Base-by-base conservation (phyloP, 2,888 invertebrate genomes). In the Polia nebulosa region DNA sequence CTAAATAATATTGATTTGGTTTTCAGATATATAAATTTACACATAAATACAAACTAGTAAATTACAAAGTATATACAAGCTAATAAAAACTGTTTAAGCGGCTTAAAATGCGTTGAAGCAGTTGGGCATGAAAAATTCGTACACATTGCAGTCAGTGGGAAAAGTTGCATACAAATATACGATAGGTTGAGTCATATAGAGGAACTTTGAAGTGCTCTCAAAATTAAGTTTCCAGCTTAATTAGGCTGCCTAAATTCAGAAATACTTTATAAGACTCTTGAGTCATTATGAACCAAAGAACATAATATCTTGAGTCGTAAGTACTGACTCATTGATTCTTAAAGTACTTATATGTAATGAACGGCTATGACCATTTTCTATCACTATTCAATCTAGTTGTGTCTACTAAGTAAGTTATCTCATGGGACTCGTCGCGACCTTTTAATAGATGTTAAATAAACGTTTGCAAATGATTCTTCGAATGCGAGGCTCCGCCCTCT, bases 381-480 rank as follows among this genome's bases (percentile, higher is more conserved):
- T 29, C 25, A 69, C 29, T 20, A 36, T 58, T 76, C n/a, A 44
- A 55, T 55, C 11, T 44, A 49, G 36, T 32, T 39, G 76, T 55
- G 44, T 76, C 17, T 44, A 29, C 41, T 68, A 44, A 47, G 44
- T 32, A 44, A 47, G 44, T 44, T 58, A 67, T 49, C 39, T 20
- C 17, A 32, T 53, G 45, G 22, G 11, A 36, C 27, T 34, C 22
- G 13, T 22, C 57, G 15, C 45, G 45, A 76, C 20, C 51, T 45
- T 36, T 49, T 51, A 29, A 45, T 27, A 53, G 45, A 71, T 39
- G 51, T 73, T 62, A 63, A 64, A 53, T 44, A 58, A 68, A 68
- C 58, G 25, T 65, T 71, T 75, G 27, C 32, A 57, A 68, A 77
- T 53, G 17, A 41, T 55, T 55, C 22, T 47, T 55, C 29, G 25